phyloP scores from a whole-genome alignment of 2,888 invertebrate genomes.

The Drosophila putrida region DNA sequence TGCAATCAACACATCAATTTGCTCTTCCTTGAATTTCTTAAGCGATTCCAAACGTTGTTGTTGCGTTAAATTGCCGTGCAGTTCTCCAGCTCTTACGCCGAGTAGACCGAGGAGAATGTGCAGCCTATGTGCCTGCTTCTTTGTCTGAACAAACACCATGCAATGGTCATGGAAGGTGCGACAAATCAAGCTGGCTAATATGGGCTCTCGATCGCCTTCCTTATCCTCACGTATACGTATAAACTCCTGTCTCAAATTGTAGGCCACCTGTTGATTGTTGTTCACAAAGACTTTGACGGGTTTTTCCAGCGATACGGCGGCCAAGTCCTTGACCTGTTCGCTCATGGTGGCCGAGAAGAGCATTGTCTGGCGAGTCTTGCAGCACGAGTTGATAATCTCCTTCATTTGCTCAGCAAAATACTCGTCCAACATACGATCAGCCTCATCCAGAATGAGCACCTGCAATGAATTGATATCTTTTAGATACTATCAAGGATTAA shows the following conservation, averaged over 20 bases:
- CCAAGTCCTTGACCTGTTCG: constrained; percentile 98
- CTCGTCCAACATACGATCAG: constrained; percentile 97
- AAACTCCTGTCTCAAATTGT: constrained; percentile 98
- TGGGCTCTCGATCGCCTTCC: constrained; percentile 96
- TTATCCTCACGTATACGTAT: constrained; percentile 95
- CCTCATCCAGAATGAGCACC: constrained; percentile 88
- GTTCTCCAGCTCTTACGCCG: constrained; percentile 94
- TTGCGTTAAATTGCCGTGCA: constrained; percentile 98
- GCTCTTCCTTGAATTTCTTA: constrained; percentile 94
- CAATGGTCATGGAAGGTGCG: constrained; percentile 96
- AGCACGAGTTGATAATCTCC: constrained; percentile 97
- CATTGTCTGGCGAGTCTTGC: constrained; percentile 96
- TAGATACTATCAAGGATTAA: not conserved
- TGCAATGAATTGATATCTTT: constrained; percentile 35
- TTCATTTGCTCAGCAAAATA: constrained; percentile 99
- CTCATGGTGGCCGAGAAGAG: constrained; percentile 99
- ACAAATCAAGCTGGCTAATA: constrained; percentile 92
- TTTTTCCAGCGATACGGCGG: constrained; percentile 95
- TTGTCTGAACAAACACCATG: constrained; percentile 98
- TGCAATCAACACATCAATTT: constrained; percentile 94
- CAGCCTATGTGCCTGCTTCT: constrained; percentile 96
- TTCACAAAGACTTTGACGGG: constrained; percentile 98
- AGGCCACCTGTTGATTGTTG: constrained; percentile 97
- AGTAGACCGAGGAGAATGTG: constrained; percentile 96
- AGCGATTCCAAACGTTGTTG: constrained; percentile 96